Conservation (phyloP, 2,797 vertebrate genomes). For the Sciaenops ocellatus region DNA sequence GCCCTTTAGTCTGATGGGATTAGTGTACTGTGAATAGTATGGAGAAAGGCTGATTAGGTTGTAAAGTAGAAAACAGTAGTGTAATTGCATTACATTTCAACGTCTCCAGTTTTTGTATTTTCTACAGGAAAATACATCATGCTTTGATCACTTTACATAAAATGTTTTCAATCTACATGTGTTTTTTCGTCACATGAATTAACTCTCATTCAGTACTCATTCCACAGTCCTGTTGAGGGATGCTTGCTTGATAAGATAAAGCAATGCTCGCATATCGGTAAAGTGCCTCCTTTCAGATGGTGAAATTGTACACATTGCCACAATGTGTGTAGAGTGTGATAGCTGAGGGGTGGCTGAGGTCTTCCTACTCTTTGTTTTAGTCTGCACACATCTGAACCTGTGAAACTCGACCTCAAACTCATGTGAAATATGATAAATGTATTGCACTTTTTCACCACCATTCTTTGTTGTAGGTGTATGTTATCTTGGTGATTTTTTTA, state of each 20-base stretch:
- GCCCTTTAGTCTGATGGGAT: slow-evolving; percentile 70
- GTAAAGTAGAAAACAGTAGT: slow-evolving; percentile 48
- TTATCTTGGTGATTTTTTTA: neutral
- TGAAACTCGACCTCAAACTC: neutral
- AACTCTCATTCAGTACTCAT: neutral
- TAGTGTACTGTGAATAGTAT: slow-evolving; percentile 65
- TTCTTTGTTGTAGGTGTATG: neutral
- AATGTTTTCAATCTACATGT: neutral
- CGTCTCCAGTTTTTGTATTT: slow-evolving; percentile 37
- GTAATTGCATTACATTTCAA: slow-evolving; percentile 48
- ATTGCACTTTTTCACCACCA: neutral
- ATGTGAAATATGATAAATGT: neutral
- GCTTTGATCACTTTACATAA: neutral
- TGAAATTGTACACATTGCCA: neutral
- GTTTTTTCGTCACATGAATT: neutral
- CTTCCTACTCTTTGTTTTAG: neutral
- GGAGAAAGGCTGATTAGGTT: slow-evolving; percentile 67
- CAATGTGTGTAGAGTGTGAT: neutral
- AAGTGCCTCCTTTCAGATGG: neutral
- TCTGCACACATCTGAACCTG: slow-evolving; percentile 1
- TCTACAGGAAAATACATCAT: neutral
- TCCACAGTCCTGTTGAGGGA: neutral
- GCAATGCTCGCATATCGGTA: neutral
- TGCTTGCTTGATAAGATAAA: slow-evolving; percentile 12
- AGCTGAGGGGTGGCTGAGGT: neutral